Evolutionary conservation across 2,888 invertebrate species (phyloP), one percentile per base, ranked within the genome.

Genomic region (Xylota sylvarum): DNA sequence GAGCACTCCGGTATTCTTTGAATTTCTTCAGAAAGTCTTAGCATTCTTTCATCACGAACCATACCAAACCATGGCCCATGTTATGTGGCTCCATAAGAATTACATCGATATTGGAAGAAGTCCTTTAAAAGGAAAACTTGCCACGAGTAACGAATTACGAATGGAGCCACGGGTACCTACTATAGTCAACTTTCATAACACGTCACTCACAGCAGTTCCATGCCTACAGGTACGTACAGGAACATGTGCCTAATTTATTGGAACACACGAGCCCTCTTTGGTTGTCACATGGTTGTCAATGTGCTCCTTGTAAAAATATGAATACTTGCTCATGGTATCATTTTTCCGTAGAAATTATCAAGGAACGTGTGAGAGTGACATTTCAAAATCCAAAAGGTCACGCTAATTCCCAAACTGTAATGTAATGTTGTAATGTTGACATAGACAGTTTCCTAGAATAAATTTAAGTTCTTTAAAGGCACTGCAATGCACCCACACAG

Each of bases 211-310:
- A 40, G 2, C 4, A n/a, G 5, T 37, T n/a, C n/a, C 10, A 12
- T 37, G 12, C 10, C 37, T 1, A 12, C 2, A 37, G 12, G 12
- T 37, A 0, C 40, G n/a, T 40, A 40, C 12, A 0, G 0, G 12
- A 40, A 40, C 40, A 40, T 40, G 40, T 40, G 40, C 40, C 40
- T 40, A 40, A 40, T n/a, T 40, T 40, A 40, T 40, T 40, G 40
- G n/a, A 4, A 12, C 6, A 14, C 43, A 43, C 43, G 43, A 43
- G n/a, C 2, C 2, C 17, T 17, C n/a, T 17, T 14, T 46, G 5
- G n/a, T n/a, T 17, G 46, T 46, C 46, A 46, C 46, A 17, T 46
- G 17, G 46, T 3, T 17, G 17, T 17, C 46, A 46, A 46, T 46
- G 46, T 46, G 46, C 7, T 7, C 17, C 46, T 19, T 7, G 23